A percentile compares a stretch with the other conserved stretches of the same genome.
These are phyloP conservation scores for Gallinago jamesoni DNA, from an alignment of 2,113 vertebrate genomes.

Conservation along the genomic window DNA sequence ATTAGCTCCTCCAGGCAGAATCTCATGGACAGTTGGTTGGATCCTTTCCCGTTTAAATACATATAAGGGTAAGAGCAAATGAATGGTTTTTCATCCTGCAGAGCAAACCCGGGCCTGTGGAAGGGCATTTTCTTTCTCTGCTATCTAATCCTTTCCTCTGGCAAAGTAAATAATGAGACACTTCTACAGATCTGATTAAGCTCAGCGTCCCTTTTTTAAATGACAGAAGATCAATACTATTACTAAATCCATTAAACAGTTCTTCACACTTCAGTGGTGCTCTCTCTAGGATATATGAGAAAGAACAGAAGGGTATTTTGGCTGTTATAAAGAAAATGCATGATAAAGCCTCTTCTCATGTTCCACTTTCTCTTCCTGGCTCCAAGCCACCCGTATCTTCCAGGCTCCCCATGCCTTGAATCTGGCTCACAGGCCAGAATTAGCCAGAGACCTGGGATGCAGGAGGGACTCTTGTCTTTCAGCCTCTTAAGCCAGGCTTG, in stretches of 20 bases:
- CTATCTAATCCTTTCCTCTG: slow-evolving; percentile 33
- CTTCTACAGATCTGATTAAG: slow-evolving; percentile 48
- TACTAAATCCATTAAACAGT: slow-evolving; percentile 43
- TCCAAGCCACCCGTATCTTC: background rate
- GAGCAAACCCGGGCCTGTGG: background rate
- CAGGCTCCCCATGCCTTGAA: background rate
- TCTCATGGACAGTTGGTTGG: background rate
- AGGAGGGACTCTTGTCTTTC: background rate
- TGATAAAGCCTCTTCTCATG: background rate
- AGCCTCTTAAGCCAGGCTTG: background rate
- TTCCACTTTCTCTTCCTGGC: background rate
- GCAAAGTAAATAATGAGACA: slow-evolving; percentile 46
- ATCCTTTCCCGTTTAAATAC: slow-evolving; percentile 7
- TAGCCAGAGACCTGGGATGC: background rate
- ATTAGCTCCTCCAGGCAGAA: background rate
- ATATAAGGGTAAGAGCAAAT: background rate
- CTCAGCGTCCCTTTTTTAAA: background rate
- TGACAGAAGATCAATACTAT: slow-evolving; percentile 52
- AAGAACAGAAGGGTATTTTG: slow-evolving; percentile 25
- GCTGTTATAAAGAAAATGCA: background rate
- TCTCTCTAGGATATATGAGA: slow-evolving; percentile 1
- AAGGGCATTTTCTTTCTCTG: slow-evolving; percentile 14
- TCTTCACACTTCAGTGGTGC: slow-evolving; percentile 43
- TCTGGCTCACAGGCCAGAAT: background rate
- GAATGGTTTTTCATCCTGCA: background rate